These are phyloP conservation scores for Corbicula japonica DNA, from an alignment of 2,888 invertebrate species.

Conservation along the genomic window DNA sequence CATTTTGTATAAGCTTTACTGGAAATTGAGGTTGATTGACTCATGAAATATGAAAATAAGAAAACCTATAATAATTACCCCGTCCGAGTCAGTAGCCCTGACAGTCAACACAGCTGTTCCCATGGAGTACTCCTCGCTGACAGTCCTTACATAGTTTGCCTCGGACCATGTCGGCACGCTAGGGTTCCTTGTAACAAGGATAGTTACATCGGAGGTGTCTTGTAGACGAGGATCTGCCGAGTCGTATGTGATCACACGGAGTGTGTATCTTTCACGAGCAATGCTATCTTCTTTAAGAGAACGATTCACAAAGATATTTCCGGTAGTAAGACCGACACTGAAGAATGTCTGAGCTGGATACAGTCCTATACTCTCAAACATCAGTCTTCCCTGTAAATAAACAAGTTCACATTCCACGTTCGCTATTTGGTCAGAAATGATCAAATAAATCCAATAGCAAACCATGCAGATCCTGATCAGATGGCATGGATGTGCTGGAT, in stretches of 20 bases:
- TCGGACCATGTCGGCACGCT: slow-evolving; percentile 56
- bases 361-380: slow-evolving; percentile 74
- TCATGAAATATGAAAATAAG: too few relatives aligned
- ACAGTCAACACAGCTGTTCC: slow-evolving; percentile 68
- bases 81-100: slow-evolving; percentile 70
- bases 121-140: slow-evolving; percentile 66
- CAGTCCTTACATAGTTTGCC: slow-evolving; percentile 51
- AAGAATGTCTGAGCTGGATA: slow-evolving; percentile 81
- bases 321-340: slow-evolving; percentile 68
- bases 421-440: too few relatives aligned
- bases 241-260: slow-evolving; percentile 67
- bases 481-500: too few relatives aligned
- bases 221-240: slow-evolving; percentile 39
- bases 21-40: too few relatives aligned
- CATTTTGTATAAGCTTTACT: too few relatives aligned
- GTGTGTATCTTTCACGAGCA: slow-evolving; percentile 66
- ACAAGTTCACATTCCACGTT: too few relatives aligned
- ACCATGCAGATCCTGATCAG: too few relatives aligned
- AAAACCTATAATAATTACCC: slow-evolving; percentile 68
- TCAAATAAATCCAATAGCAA: too few relatives aligned
- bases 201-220: slow-evolving; percentile 63
- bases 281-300: slow-evolving; percentile 72
- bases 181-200: slow-evolving; percentile 63
- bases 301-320: slow-evolving; percentile 53
- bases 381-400: slow-evolving; percentile 74